Base-by-base conservation (phyloP, 2,888 invertebrate genomes). In the Cephus runcator region DNA sequence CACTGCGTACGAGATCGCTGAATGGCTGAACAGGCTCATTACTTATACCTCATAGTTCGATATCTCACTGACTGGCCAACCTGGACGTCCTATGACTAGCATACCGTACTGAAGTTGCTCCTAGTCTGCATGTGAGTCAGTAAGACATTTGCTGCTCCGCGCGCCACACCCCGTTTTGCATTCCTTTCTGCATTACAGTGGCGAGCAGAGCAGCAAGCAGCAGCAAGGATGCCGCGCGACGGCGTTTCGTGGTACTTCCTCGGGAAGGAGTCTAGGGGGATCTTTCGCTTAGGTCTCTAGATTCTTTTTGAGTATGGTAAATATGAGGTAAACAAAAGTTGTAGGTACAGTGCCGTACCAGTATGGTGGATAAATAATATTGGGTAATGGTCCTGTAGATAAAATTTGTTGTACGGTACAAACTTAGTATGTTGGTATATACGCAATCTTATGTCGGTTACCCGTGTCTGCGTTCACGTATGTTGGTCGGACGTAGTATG, bases 111-210 rank as follows among this genome's bases (percentile, higher is more conserved):
- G 71, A 34, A 23, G 73, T 77, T 74, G 36, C 40, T 36, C 71
- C 56, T 75, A 23, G 73, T 68, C 77, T 80, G 79, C 85, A 84
- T 86, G 82, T 87, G 87, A 87, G 87, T 87, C 87, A 87, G 87
- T 87, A 83, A 85, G 87, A 88, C 87, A 84, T 85, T 87, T 81
- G 86, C 83, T 81, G 86, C 83, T 82, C 83, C 78, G 83, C 79
- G 76, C 82, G 87, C 87, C 87, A 87, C 87, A 87, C 87, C 87
- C 74, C 86, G 86, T 87, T 87, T 86, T 84, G 83, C 85, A 87
- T 87, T 87, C 87, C 86, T 79, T 77, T 76, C 78, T 77, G 82
- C 78, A 76, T 23, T 56, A 23, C 23, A 23, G 15, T 23, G 23
- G 23, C 56, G 56, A 56, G 56, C 23, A 23, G 56, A 56, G 56